phyloP scores from a whole-genome alignment of 2,113 vertebrate genomes.

The Typhlomys cinereus region DNA sequence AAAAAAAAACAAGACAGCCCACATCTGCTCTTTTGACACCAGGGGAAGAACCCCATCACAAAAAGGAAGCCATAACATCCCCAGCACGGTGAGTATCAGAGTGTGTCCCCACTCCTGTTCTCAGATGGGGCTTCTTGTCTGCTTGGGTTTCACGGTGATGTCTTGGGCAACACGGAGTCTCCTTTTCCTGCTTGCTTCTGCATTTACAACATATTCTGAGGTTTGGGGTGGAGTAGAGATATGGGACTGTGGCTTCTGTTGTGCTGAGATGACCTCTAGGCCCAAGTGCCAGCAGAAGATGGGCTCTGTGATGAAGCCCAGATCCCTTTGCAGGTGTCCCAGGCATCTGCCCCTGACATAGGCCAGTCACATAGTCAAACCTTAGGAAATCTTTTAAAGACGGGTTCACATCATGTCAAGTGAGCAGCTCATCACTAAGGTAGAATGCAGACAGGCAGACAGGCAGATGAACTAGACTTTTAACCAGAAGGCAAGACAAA shows the following conservation, averaged over 20 bases:
- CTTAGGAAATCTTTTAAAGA: neutral
- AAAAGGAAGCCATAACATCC: neutral
- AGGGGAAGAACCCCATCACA: neutral
- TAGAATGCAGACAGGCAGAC: neutral
- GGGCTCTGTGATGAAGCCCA: neutral
- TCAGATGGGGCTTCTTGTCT: conserved; percentile 22
- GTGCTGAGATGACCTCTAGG: neutral
- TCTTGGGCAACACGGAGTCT: neutral
- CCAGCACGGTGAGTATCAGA: conserved; percentile 47
- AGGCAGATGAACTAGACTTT: neutral
- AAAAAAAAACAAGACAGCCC: conserved; percentile 43
- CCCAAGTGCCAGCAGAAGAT: neutral
- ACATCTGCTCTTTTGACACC: conserved; percentile 61
- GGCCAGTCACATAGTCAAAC: neutral
- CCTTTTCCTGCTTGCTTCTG: neutral
- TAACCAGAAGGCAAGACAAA: neutral
- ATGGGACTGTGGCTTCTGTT: neutral
- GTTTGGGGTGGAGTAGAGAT: neutral
- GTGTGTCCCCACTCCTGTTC: conserved; percentile 10
- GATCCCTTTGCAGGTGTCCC: neutral
- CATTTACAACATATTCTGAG: neutral
- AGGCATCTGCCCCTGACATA: neutral
- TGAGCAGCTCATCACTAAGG: neutral
- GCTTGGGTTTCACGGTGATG: neutral
- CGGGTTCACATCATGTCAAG: too few relatives aligned